phyloP scores from a whole-genome alignment of 2,797 vertebrate species.

The Diceros bicornis region DNA sequence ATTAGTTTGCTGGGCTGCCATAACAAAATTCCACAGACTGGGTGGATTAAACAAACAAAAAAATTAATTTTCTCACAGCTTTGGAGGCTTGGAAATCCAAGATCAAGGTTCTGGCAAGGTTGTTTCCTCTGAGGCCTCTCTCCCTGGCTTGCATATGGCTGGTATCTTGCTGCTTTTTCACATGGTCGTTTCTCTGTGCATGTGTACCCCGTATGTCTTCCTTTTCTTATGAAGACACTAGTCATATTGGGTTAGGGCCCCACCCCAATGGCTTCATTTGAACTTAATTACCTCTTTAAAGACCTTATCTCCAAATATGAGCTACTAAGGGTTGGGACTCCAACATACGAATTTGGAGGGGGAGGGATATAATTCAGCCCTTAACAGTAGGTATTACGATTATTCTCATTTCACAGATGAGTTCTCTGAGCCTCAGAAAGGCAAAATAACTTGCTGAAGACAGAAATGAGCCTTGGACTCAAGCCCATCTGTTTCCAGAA shows the following conservation, averaged over 20 bases:
- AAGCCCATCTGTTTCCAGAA: background rate
- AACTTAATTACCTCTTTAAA: background rate
- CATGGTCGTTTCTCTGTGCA: background rate
- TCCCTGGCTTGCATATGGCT: background rate
- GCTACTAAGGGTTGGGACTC: background rate
- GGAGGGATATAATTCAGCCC: background rate
- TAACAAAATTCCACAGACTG: background rate
- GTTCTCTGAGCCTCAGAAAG: background rate
- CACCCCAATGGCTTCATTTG: background rate
- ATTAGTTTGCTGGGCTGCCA: background rate
- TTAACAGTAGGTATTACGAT: background rate
- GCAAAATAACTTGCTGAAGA: background rate
- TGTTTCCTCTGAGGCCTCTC: background rate
- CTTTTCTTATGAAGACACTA: background rate
- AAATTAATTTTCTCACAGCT: background rate
- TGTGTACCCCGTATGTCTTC: background rate
- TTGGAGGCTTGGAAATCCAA: background rate
- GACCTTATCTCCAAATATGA: background rate
- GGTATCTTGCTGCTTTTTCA: background rate
- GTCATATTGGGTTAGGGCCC: background rate
- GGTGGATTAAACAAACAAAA: background rate
- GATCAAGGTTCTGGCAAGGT: background rate
- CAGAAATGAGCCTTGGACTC: background rate
- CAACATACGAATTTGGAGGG: background rate
- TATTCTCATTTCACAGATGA: background rate